These are phyloP conservation scores for Pterobdella sp. DNA, from an alignment of 2,888 invertebrate genomes.

Conservation along the genomic window DNA sequence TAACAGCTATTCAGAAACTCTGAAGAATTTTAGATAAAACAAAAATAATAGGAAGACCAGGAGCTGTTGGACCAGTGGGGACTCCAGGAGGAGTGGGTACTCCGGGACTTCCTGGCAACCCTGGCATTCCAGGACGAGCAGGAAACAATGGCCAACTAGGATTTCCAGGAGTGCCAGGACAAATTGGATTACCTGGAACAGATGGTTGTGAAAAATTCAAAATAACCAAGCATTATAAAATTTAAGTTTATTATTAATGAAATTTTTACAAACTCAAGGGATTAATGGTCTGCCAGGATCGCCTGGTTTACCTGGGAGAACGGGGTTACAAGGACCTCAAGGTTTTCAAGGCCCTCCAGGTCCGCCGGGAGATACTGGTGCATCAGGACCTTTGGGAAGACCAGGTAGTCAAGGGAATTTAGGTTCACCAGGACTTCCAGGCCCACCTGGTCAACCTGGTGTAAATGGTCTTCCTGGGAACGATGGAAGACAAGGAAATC, in stretches of 20 bases:
- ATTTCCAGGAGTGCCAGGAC: conserved; percentile 26
- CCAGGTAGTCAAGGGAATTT: conserved; percentile 31
- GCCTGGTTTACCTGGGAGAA: conserved; percentile 26
- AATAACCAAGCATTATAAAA: not conserved
- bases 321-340: conserved; percentile 20
- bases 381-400: conserved; percentile 24
- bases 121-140: conserved; percentile 5
- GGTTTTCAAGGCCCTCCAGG: conserved; percentile 25
- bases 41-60: conserved; percentile 1
- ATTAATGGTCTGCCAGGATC: conserved; percentile 25
- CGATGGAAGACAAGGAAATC: conserved; percentile 7
- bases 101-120: not conserved
- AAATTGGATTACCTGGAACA: conserved; percentile 23
- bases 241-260: not conserved
- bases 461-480: conserved; percentile 17
- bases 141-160: conserved; percentile 23
- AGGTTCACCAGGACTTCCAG: conserved; percentile 21
- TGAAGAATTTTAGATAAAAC: not conserved
- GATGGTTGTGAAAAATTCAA: conserved; percentile 16
- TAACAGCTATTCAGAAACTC: not conserved
- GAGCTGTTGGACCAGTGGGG: conserved; percentile 54
- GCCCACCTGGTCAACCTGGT: conserved; percentile 20
- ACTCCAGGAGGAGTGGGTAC: conserved; percentile 35
- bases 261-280: conserved; percentile 20
- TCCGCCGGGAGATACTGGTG: conserved; percentile 15